Evolutionary conservation across 1,140 invertebrate species (phyloP).

Genomic region (Neoseiulus cucumeris): DNA sequence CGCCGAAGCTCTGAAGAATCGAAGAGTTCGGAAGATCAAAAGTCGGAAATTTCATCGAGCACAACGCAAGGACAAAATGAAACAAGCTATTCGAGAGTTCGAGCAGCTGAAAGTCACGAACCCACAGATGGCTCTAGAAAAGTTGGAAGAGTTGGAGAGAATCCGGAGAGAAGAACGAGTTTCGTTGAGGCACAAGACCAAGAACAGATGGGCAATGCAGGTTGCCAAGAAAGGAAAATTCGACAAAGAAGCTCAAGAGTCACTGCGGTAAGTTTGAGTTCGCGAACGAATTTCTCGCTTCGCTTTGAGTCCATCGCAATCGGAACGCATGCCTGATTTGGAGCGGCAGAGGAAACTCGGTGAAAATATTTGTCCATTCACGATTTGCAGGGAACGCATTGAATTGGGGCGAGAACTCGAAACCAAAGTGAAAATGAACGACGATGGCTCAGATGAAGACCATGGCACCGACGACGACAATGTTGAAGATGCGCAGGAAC

Average conservation of each 20-base stretch:
- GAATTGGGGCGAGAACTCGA: not conserved
- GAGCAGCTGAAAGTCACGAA: not conserved
- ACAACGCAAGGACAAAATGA: not conserved
- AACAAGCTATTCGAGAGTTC: not conserved
- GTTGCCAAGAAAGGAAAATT: conserved; percentile 3
- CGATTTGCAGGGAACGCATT: not conserved
- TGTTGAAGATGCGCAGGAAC: not conserved
- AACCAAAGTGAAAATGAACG: not conserved
- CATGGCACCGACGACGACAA: not conserved
- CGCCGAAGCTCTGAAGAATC: not conserved
- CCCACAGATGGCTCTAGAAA: conserved; percentile 2
- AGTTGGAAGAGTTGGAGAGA: not conserved
- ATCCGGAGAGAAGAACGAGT: conserved; percentile 2
- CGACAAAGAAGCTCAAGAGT: not conserved
- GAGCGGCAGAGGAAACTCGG: too few relatives aligned
- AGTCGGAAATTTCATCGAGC: not conserved
- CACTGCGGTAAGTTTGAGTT: not conserved
- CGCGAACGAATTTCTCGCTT: too few relatives aligned
- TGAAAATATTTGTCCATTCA: not conserved
- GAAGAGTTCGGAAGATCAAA: not conserved
- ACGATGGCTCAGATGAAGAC: not conserved
- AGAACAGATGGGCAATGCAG: not conserved
- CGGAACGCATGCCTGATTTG: too few relatives aligned
- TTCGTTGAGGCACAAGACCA: not conserved
- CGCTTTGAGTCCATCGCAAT: too few relatives aligned